Conservation (phyloP, 2,113 vertebrate species). For the Pholis gunnellus region DNA sequence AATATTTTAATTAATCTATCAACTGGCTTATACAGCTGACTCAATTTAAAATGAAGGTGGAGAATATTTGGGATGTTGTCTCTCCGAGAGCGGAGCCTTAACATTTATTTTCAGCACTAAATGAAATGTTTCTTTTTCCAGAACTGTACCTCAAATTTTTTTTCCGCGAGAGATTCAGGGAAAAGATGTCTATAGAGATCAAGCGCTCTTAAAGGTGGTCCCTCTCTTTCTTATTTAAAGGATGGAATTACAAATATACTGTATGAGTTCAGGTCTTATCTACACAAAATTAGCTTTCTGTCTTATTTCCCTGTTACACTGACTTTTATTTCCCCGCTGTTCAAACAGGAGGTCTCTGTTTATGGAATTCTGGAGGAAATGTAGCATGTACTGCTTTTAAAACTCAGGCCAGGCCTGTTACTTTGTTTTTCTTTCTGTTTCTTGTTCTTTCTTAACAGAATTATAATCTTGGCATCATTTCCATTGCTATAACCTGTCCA, state of each 20-base stretch:
- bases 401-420: constrained; percentile 79
- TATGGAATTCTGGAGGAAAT: constrained; percentile 75
- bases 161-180: constrained; percentile 76
- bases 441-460: constrained; percentile 77
- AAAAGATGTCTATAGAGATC: constrained; percentile 65
- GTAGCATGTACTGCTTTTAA: constrained; percentile 86
- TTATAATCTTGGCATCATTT: constrained; percentile 75
- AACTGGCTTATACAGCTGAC: constrained; percentile 71
- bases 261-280: constrained; percentile 62
- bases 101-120: constrained; percentile 71
- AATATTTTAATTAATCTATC: constrained; percentile 70
- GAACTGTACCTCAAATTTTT: constrained; percentile 71
- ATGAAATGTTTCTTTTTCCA: constrained; percentile 26
- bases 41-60: constrained; percentile 36
- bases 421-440: constrained; percentile 14
- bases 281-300: constrained; percentile 49
- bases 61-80: constrained; percentile 39
- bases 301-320: constrained; percentile 58
- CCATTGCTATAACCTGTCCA: constrained; percentile 77
- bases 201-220: constrained; percentile 63
- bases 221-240: constrained; percentile 67
- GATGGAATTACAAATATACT: constrained; percentile 50
- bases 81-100: constrained; percentile 76
- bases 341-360: constrained; percentile 80
- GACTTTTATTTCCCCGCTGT: constrained; percentile 78